Evolutionary conservation across 2,888 invertebrate genomes (phyloP).

Genomic region (Macrophya annulata): DNA sequence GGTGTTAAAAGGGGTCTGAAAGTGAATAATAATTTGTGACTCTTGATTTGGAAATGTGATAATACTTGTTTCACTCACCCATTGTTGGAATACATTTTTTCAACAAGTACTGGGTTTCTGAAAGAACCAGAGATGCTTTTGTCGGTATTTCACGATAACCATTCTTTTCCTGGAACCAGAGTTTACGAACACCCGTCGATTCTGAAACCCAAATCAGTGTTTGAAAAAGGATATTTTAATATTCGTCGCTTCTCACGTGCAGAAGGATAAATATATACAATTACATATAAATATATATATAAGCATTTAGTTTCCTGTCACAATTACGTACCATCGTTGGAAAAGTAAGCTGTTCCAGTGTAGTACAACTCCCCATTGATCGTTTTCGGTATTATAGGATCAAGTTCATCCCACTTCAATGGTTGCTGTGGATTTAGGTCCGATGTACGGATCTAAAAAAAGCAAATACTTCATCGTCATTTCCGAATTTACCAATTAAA

Average conservation of each 20-base stretch:
- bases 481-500: neutral
- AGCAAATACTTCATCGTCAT: neutral
- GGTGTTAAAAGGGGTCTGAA: too few relatives aligned
- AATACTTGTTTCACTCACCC: neutral
- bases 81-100: conserved; percentile 8
- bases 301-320: too few relatives aligned
- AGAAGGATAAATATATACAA: too few relatives aligned
- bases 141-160: conserved; percentile 10
- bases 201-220: neutral
- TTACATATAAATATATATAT: too few relatives aligned
- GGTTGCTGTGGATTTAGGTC: neutral
- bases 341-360: neutral
- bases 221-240: too few relatives aligned
- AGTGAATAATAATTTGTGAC: too few relatives aligned
- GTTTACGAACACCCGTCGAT: neutral
- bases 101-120: neutral
- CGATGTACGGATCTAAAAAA: neutral
- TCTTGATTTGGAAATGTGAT: too few relatives aligned
- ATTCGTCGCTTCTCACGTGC: too few relatives aligned
- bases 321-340: neutral
- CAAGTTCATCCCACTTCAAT: neutral
- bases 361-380: neutral
- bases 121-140: neutral
- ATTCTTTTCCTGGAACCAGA: conserved; percentile 17
- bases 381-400: neutral